These are phyloP conservation scores for Notolepis coatsorum DNA, from an alignment of 2,797 vertebrate genomes.

Conservation along the genomic window DNA sequence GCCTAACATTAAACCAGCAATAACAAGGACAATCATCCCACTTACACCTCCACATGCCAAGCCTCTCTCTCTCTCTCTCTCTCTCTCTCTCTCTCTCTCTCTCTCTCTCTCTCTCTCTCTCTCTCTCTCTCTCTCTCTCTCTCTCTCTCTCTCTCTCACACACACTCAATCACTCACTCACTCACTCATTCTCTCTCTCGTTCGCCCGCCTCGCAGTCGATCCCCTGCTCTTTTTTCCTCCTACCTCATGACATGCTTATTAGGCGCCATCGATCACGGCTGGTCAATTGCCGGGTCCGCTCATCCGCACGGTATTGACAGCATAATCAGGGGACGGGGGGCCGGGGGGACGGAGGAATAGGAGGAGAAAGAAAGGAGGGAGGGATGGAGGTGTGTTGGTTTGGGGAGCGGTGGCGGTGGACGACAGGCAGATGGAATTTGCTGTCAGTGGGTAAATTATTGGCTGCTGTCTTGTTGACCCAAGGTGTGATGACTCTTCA, in stretches of 20 bases:
- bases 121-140: slow-evolving; percentile 31
- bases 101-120: slow-evolving; percentile 65
- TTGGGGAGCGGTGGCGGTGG: slow-evolving; percentile 80
- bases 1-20: slow-evolving; percentile 99
- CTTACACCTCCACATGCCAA: slow-evolving; percentile 97
- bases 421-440: slow-evolving; percentile 97
- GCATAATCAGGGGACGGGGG: slow-evolving; percentile 89
- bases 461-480: slow-evolving; percentile 97
- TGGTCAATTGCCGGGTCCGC: slow-evolving; percentile 98
- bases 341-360: neutral
- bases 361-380: slow-evolving; percentile 8
- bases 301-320: slow-evolving; percentile 98
- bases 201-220: slow-evolving; percentile 56
- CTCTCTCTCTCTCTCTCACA: slow-evolving; percentile 43
- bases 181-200: slow-evolving; percentile 72
- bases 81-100: slow-evolving; percentile 49
- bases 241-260: slow-evolving; percentile 99
- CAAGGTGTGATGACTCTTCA: slow-evolving; percentile 82
- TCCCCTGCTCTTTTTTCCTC: slow-evolving; percentile 80
- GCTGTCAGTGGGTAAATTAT: slow-evolving; percentile 98
- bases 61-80: slow-evolving; percentile 75
- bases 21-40: slow-evolving; percentile 99
- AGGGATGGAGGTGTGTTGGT: slow-evolving; percentile 64
- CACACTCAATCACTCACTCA: too few relatives aligned
- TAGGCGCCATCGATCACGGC: slow-evolving; percentile 98